These are phyloP conservation scores for Zaprionus inermis DNA, from an alignment of 1,140 invertebrate genomes.

Conservation along the genomic window DNA sequence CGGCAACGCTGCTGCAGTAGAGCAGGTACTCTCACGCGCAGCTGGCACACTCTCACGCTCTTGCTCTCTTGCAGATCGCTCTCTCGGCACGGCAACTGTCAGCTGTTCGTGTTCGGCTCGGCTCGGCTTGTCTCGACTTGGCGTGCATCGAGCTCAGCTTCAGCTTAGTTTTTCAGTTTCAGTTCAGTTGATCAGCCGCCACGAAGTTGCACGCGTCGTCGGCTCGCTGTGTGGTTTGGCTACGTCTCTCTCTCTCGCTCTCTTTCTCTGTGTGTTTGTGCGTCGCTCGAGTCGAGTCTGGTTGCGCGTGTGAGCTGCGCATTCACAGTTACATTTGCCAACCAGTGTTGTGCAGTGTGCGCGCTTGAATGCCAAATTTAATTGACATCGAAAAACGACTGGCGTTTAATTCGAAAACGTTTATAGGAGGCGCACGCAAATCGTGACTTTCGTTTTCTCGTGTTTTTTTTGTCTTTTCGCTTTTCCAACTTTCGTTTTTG, in stretches of 20 bases:
- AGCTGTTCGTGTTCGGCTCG: conserved; percentile 52
- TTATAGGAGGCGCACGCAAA: conserved; percentile 21
- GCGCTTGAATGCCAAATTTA: conserved; percentile 82
- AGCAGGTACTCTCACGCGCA: conserved; percentile 2
- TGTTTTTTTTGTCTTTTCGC: conserved; percentile 34
- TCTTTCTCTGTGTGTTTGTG: conserved; percentile 11
- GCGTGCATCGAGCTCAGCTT: conserved; percentile 22
- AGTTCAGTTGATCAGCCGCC: conserved; percentile 54
- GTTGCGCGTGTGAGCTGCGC: conserved; percentile 35
- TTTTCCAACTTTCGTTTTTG: conserved; percentile 72
- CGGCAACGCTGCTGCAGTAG: conserved; percentile 50
- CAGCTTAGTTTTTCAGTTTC: conserved; percentile 24
- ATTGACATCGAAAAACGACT: conserved; percentile 48
- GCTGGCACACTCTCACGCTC: conserved; percentile 1
- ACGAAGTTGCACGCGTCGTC: conserved; percentile 52
- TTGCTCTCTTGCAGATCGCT: conserved; percentile 15
- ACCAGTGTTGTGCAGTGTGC: conserved; percentile 47
- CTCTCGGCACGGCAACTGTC: conserved; percentile 18
- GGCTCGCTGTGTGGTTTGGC: conserved; percentile 20
- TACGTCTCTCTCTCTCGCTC: not conserved
- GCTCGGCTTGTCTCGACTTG: conserved; percentile 5
- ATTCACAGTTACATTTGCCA: conserved; percentile 70
- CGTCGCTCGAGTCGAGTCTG: conserved; percentile 7
- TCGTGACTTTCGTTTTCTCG: conserved; percentile 61
- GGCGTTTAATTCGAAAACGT: conserved; percentile 60